Percentiles rank a stretch among this genome's conserved stretches.
Conservation (phyloP, 1,140 invertebrate species). For the Mactra quadrangularis region DNA sequence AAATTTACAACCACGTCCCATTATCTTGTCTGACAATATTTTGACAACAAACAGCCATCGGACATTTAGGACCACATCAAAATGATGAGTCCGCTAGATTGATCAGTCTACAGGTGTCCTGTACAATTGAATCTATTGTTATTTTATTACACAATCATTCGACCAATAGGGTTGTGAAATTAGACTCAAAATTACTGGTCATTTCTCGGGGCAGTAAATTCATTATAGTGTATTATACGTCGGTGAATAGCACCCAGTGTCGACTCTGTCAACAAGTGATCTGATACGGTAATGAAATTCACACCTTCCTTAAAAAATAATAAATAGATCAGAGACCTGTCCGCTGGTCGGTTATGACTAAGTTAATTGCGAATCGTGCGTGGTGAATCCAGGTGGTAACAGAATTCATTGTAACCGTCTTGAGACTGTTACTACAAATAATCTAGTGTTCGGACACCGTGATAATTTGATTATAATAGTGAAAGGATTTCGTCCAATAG, state of each 20-base stretch:
- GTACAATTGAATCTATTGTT: constrained; percentile 53
- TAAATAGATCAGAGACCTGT: constrained; percentile 40
- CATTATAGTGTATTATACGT: constrained; percentile 55
- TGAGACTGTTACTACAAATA: constrained; percentile 1
- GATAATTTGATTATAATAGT: constrained; percentile 30
- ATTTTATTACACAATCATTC: constrained; percentile 61
- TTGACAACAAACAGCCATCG: constrained; percentile 38
- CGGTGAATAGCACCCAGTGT: neutral
- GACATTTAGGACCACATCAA: constrained; percentile 46
- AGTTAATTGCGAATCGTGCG: constrained; percentile 48
- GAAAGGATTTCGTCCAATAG: constrained; percentile 37
- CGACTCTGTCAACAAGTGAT: constrained; percentile 50
- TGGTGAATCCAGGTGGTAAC: constrained; percentile 34
- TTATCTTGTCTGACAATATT: constrained; percentile 36
- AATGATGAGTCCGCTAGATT: constrained; percentile 10
- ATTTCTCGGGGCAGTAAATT: constrained; percentile 57
- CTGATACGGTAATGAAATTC: constrained; percentile 56
- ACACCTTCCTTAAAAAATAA: constrained; percentile 43
- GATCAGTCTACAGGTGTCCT: constrained; percentile 38
- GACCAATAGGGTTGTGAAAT: constrained; percentile 46
- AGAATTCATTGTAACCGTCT: constrained; percentile 28
- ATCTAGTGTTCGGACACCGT: constrained; percentile 22
- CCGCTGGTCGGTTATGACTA: constrained; percentile 49
- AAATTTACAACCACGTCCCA: constrained; percentile 10
- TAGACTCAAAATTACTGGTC: constrained; percentile 46